These are phyloP conservation scores for Labroides dimidiatus DNA, from an alignment of 2,797 vertebrate genomes.

Conservation along the genomic window DNA sequence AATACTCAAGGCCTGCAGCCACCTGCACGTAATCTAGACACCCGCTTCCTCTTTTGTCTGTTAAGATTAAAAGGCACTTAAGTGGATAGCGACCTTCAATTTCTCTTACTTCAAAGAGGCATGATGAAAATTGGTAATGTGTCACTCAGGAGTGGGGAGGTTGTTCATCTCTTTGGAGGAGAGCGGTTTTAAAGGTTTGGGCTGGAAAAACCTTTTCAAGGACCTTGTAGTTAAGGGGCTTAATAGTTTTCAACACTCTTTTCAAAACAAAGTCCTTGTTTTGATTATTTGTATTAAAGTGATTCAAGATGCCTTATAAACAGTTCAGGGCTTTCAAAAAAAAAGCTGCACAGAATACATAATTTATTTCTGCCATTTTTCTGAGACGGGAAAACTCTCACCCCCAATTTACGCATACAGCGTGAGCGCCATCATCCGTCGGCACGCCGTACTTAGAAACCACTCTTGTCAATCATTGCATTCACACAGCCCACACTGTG, in stretches of 20 bases:
- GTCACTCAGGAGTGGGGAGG: constrained; percentile 45
- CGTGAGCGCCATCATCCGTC: too few species aligned
- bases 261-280: constrained; percentile 23
- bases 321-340: neutral
- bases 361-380: neutral
- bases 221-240: constrained; percentile 19
- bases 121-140: constrained; percentile 56
- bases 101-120: constrained; percentile 59
- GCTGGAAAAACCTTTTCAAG: constrained; percentile 28
- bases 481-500: too few species aligned
- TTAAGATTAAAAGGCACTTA: constrained; percentile 65
- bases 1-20: constrained; percentile 53
- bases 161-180: constrained; percentile 35
- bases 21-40: constrained; percentile 52
- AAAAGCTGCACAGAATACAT: constrained; percentile 7
- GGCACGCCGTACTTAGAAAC: too few species aligned
- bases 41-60: constrained; percentile 59
- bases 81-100: constrained; percentile 50
- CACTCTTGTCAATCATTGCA: too few species aligned
- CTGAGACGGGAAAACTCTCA: neutral
- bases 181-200: constrained; percentile 10
- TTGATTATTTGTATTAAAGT: constrained; percentile 7
- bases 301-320: neutral
- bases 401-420: too few species aligned
- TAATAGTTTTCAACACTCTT: constrained; percentile 1